Conservation (phyloP, 1,140 invertebrate species). For the Trichoplusia ni region DNA sequence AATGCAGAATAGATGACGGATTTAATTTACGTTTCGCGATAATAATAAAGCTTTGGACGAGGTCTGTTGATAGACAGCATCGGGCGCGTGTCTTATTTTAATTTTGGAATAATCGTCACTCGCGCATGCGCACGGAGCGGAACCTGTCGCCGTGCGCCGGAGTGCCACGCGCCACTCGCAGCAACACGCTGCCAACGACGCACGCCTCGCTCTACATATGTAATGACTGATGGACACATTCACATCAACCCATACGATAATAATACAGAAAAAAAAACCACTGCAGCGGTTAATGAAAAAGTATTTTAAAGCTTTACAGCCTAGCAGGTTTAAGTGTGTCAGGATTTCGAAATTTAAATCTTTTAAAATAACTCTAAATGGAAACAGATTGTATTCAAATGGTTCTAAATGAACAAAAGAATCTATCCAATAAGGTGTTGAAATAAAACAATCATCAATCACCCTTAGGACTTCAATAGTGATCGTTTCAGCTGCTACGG, state of each 20-base stretch:
- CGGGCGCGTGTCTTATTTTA: slow-evolving; percentile 46
- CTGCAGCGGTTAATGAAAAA: neutral
- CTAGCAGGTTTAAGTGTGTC: too few relatives aligned
- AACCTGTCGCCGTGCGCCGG: slow-evolving; percentile 39
- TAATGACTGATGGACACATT: neutral
- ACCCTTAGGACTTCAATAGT: slow-evolving; percentile 6
- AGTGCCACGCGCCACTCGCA: slow-evolving; percentile 49
- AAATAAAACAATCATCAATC: slow-evolving; percentile 32
- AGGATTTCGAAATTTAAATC: too few relatives aligned
- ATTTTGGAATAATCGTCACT: slow-evolving; percentile 46
- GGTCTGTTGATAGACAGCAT: slow-evolving; percentile 37
- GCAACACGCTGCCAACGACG: neutral
- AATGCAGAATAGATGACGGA: slow-evolving; percentile 34
- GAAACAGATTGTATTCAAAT: neutral
- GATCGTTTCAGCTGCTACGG: slow-evolving; percentile 19
- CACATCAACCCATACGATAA: neutral
- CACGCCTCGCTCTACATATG: slow-evolving; percentile 6
- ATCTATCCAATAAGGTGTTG: slow-evolving; percentile 13
- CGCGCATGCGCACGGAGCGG: slow-evolving; percentile 20
- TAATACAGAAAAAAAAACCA: neutral
- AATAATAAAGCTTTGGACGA: slow-evolving; percentile 35
- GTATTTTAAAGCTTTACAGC: neutral
- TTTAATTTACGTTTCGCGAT: slow-evolving; percentile 24
- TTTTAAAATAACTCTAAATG: neutral
- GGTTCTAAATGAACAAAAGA: neutral